A percentile compares a stretch with the other conserved stretches of the same genome.
Evolutionary conservation across 2,797 vertebrate genomes (phyloP).

Genomic region (Cottoperca gobio): DNA sequence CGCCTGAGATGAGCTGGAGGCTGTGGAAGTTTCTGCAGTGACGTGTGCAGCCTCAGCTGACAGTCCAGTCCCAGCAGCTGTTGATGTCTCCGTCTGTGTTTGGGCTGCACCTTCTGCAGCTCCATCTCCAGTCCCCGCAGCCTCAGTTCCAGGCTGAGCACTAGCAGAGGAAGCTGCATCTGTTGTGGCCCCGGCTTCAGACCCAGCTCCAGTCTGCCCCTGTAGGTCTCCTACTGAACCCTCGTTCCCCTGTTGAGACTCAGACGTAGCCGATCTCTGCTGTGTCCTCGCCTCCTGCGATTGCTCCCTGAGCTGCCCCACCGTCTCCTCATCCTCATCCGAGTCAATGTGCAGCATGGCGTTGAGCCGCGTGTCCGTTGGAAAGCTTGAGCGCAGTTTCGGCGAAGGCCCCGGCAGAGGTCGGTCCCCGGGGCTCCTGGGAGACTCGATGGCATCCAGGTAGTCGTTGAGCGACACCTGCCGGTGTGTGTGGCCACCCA

Average conservation of each 20-base stretch:
- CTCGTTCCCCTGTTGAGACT: conserved; percentile 27
- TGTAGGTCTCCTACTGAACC: conserved; percentile 12
- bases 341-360: conserved; percentile 98
- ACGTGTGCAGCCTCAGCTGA: neutral
- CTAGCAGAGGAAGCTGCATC: conserved; percentile 39
- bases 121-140: neutral
- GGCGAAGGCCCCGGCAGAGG: conserved; percentile 87
- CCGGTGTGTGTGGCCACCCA: conserved; percentile 78
- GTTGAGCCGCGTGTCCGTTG: conserved; percentile 94
- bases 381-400: conserved; percentile 95
- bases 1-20: conserved; percentile 15
- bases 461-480: conserved; percentile 95
- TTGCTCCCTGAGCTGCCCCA: conserved; percentile 77
- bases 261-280: conserved; percentile 56
- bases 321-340: conserved; percentile 93
- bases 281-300: conserved; percentile 74
- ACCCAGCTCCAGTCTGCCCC: neutral
- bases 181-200: neutral
- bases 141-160: conserved; percentile 4
- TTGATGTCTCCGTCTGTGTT: neutral
- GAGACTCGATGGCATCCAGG: conserved; percentile 89
- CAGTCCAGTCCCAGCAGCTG: neutral
- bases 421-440: conserved; percentile 79
- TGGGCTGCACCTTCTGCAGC: conserved; percentile 5
- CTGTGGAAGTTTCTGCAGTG: neutral